phyloP scores from a whole-genome alignment of 2,113 vertebrate genomes.

The Rhineura floridana region DNA sequence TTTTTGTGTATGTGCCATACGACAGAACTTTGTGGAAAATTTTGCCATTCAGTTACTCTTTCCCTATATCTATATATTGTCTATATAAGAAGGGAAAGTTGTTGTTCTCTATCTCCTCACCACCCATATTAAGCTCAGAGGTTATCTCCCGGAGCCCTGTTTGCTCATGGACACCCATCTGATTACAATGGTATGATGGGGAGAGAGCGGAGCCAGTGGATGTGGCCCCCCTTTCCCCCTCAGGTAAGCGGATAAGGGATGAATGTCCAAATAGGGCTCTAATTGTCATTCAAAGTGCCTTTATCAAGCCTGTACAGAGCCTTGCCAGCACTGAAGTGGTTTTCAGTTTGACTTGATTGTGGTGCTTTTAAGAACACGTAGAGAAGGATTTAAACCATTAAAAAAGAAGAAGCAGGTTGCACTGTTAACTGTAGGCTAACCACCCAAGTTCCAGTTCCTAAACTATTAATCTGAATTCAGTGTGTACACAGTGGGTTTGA shows the following conservation, averaged over 20 bases:
- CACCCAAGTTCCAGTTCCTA: background rate
- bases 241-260: background rate
- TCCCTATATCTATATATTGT: background rate
- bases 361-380: constrained; percentile 8
- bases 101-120: background rate
- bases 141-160: too few relatives aligned
- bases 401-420: too few relatives aligned
- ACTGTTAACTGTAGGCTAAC: constrained; percentile 7
- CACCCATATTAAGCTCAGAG: background rate
- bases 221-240: background rate
- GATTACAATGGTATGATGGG: too few relatives aligned
- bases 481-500: background rate
- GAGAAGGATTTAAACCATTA: background rate
- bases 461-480: background rate
- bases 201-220: too few relatives aligned
- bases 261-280: background rate
- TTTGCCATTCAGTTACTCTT: background rate
- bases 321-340: background rate
- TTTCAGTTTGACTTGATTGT: constrained; percentile 12
- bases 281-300: background rate
- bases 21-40: background rate
- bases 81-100: background rate
- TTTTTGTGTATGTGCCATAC: background rate
- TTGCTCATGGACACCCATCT: too few relatives aligned
- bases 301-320: background rate